Percentiles rank a stretch among this genome's conserved stretches.
These are phyloP conservation scores for Mylabris phalerata DNA, from an alignment of 1,140 invertebrate genomes.

Conservation along the genomic window DNA sequence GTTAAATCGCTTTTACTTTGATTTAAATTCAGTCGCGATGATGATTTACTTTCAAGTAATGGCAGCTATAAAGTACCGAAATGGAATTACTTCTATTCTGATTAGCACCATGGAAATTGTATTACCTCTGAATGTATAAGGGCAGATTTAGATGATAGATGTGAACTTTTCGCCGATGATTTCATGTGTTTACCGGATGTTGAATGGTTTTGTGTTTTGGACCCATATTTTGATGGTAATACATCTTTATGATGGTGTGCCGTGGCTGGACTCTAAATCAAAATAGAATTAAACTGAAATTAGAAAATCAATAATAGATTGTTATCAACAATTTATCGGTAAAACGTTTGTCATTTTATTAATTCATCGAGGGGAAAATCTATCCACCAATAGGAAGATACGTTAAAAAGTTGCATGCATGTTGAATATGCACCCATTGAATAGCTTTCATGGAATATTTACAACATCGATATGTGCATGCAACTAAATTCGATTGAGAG, in stretches of 20 bases:
- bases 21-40: constrained; percentile 34
- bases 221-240: constrained; percentile 29
- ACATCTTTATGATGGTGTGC: constrained; percentile 41
- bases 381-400: too few relatives aligned
- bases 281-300: constrained; percentile 11
- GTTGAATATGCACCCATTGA: too few relatives aligned
- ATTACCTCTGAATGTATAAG: constrained; percentile 31
- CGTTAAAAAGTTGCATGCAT: too few relatives aligned
- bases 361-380: too few relatives aligned
- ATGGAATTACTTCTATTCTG: background rate
- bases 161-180: constrained; percentile 22
- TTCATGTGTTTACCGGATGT: constrained; percentile 27
- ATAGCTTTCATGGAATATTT: too few relatives aligned
- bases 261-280: constrained; percentile 40
- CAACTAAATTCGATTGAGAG: too few relatives aligned
- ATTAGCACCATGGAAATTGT: background rate
- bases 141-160: constrained; percentile 27
- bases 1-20: constrained; percentile 28
- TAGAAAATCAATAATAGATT: too few relatives aligned
- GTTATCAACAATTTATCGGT: too few relatives aligned
- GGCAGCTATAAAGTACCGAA: constrained; percentile 33
- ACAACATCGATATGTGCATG: too few relatives aligned
- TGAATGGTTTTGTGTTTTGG: constrained; percentile 22
- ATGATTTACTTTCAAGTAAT: constrained; percentile 35
- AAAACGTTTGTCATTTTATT: too few relatives aligned